phyloP scores from a whole-genome alignment of 2,888 invertebrate species.

The Platerodrilus igneus region DNA sequence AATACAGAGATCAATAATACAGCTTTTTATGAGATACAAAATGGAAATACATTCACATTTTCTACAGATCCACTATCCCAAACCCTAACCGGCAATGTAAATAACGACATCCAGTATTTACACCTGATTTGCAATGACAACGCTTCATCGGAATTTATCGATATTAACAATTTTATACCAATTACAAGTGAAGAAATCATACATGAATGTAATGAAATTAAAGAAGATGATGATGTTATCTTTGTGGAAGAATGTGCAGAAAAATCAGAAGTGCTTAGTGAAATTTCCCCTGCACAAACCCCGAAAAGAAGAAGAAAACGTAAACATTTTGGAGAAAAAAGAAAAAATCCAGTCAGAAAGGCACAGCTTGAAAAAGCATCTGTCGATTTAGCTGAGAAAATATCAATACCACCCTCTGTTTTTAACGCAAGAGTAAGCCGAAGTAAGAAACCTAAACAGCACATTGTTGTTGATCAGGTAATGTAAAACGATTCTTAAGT shows the following conservation, averaged over 20 bases:
- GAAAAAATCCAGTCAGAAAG: slow-evolving; percentile 32
- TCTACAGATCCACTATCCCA: too few relatives aligned
- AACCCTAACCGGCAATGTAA: not conserved
- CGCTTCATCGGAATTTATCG: slow-evolving; percentile 26
- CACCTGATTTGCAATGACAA: slow-evolving; percentile 8
- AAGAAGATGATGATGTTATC: slow-evolving; percentile 33
- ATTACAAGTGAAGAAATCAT: not conserved
- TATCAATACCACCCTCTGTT: slow-evolving; percentile 20
- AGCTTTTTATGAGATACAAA: too few relatives aligned
- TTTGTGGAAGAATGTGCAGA: slow-evolving; percentile 33
- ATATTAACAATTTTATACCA: slow-evolving; percentile 16
- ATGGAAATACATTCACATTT: too few relatives aligned
- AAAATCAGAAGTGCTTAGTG: slow-evolving; percentile 9
- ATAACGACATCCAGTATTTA: not conserved
- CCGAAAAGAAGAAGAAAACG: slow-evolving; percentile 10
- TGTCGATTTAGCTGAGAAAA: slow-evolving; percentile 23
- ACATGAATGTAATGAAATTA: slow-evolving; percentile 4
- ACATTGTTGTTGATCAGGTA: slow-evolving; percentile 8
- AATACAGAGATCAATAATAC: too few relatives aligned
- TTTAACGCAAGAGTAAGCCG: slow-evolving; percentile 18
- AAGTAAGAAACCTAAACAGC: slow-evolving; percentile 6
- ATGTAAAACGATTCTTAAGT: too few relatives aligned
- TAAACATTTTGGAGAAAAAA: slow-evolving; percentile 5
- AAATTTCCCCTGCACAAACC: not conserved
- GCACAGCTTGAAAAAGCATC: slow-evolving; percentile 32